These are phyloP conservation scores for Aphidoletes aphidimyza DNA, from an alignment of 2,888 invertebrate species.

Conservation along the genomic window DNA sequence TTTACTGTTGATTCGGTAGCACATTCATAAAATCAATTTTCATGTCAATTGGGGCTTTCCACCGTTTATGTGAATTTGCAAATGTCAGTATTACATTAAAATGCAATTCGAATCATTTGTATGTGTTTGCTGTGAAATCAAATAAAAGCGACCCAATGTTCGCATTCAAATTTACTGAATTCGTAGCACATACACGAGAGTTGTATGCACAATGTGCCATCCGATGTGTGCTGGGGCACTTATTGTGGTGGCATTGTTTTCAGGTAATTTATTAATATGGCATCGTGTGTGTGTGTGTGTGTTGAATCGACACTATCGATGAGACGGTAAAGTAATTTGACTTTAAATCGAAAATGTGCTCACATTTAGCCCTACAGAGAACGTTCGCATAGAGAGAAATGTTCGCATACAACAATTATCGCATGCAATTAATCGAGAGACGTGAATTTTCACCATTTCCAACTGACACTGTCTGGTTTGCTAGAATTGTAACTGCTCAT, in stretches of 20 bases:
- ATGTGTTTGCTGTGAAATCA: not conserved
- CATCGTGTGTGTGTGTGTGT: not conserved
- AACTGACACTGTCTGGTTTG: no score
- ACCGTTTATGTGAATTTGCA: not conserved
- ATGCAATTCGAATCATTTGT: not conserved
- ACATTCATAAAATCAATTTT: not conserved
- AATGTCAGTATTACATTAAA: not conserved
- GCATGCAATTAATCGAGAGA: no score
- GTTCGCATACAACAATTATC: no score
- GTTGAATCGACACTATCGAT: not conserved
- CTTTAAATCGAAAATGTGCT: not conserved
- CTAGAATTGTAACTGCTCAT: no score
- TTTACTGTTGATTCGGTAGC: no score
- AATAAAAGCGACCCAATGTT: no score
- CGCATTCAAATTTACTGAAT: no score
- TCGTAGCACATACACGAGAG: not conserved
- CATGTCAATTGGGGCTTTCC: not conserved
- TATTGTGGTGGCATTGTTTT: slow-evolving; percentile 25
- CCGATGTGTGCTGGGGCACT: slow-evolving; percentile 27
- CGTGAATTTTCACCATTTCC: no score
- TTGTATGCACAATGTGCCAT: not conserved
- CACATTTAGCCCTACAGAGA: no score
- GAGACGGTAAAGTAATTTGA: slow-evolving; percentile 6
- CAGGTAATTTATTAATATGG: slow-evolving; percentile 47
- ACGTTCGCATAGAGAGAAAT: no score